These are phyloP conservation scores for Semibalanus balanoides DNA, from an alignment of 1,140 invertebrate genomes.

Conservation along the genomic window DNA sequence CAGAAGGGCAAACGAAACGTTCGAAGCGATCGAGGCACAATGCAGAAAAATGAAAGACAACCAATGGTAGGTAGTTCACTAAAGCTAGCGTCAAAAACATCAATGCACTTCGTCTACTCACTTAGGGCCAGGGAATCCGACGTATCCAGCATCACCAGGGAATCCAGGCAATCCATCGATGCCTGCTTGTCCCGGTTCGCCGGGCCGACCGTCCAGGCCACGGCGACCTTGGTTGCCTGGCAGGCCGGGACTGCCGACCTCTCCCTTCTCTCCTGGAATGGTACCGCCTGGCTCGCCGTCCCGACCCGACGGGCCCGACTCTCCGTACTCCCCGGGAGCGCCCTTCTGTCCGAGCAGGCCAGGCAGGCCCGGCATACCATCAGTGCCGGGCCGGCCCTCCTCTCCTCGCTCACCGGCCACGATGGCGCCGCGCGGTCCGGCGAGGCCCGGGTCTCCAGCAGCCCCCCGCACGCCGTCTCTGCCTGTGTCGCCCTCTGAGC, in stretches of 20 bases:
- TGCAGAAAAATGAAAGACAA: no score
- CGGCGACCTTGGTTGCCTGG: slow-evolving; percentile 8
- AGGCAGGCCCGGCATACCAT: slow-evolving; percentile 52
- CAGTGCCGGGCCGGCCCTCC: slow-evolving; percentile 52
- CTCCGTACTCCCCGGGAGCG: slow-evolving; percentile 38
- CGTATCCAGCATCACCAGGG: neutral
- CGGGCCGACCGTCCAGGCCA: slow-evolving; percentile 7
- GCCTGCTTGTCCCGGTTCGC: slow-evolving; percentile 3
- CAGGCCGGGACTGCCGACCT: neutral
- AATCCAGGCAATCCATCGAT: neutral
- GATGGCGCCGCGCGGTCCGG: slow-evolving; percentile 40
- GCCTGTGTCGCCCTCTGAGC: slow-evolving; percentile 20
- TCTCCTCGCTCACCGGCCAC: slow-evolving; percentile 52
- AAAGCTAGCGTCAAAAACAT: no score
- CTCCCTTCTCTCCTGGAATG: neutral
- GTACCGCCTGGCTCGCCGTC: slow-evolving; percentile 28
- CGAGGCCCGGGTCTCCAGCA: slow-evolving; percentile 41
- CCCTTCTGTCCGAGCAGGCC: slow-evolving; percentile 46
- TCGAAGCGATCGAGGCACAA: no score
- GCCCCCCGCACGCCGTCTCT: slow-evolving; percentile 20
- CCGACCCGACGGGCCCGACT: slow-evolving; percentile 24
- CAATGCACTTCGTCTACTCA: neutral
- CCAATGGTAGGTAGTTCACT: no score
- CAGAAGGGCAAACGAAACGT: no score
- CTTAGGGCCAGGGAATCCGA: neutral